These are phyloP conservation scores for Micoletzkya japonica DNA, from an alignment of 2,888 invertebrate species.

Conservation along the genomic window DNA sequence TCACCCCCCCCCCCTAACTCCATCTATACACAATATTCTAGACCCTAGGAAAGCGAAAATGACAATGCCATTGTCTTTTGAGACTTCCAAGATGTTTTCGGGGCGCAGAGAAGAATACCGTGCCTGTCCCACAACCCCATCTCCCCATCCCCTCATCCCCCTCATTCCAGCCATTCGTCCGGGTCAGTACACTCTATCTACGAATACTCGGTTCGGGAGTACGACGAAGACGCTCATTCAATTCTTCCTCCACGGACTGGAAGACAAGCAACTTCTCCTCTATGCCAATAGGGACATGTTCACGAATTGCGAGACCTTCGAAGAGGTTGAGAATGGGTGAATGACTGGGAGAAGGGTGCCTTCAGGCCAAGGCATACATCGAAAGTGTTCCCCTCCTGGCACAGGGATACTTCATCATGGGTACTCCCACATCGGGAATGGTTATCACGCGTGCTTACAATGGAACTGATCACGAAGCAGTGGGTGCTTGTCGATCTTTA, in stretches of 20 bases:
- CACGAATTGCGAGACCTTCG: conserved; percentile 29
- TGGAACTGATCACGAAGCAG: conserved; percentile 36
- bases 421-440: conserved; percentile 53
- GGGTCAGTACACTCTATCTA: conserved; percentile 34
- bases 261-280: conserved; percentile 30
- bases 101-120: no score
- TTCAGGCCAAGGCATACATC: conserved; percentile 34
- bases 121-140: no score
- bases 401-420: conserved; percentile 69
- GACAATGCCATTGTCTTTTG: no score
- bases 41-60: no score
- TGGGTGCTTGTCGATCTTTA: no score
- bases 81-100: no score
- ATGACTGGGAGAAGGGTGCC: background rate
- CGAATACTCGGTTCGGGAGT: conserved; percentile 67
- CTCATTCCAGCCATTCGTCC: conserved; percentile 63
- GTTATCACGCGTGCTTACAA: conserved; percentile 43
- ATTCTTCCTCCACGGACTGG: conserved; percentile 57
- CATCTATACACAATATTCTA: no score
- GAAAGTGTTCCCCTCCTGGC: conserved; percentile 52
- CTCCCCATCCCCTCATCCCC: no score
- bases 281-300: conserved; percentile 35
- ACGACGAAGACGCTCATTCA: conserved; percentile 66
- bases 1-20: background rate
- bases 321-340: conserved; percentile 16